phyloP scores from a whole-genome alignment of 2,113 vertebrate species.

The Cervus canadensis region DNA sequence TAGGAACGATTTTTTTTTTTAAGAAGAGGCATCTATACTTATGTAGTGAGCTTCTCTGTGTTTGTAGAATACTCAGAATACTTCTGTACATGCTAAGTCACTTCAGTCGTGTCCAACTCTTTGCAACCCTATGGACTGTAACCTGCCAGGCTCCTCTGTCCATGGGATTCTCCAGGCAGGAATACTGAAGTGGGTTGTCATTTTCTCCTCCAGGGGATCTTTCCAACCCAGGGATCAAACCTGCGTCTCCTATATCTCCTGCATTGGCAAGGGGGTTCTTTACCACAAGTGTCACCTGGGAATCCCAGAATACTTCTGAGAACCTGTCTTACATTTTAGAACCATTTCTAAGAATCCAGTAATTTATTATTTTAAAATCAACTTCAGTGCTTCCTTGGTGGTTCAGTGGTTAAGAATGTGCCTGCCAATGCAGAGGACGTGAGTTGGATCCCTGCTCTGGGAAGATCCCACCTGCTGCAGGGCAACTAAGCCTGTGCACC shows the following conservation, averaged over 20 bases:
- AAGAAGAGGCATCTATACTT: not conserved
- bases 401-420: not conserved
- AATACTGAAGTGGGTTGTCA: not conserved
- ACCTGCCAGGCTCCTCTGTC: not conserved
- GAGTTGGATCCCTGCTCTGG: not conserved
- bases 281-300: not conserved
- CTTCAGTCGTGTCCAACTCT: not conserved
- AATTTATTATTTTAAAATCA: slow-evolving; percentile 39
- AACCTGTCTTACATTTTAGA: slow-evolving; percentile 6
- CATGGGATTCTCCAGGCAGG: not conserved
- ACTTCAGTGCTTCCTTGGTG: not conserved
- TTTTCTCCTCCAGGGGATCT: not conserved
- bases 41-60: not conserved
- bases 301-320: not conserved
- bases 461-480: not conserved
- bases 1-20: not conserved
- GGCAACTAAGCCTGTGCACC: not conserved
- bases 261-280: not conserved
- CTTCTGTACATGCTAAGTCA: not conserved
- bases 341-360: not conserved
- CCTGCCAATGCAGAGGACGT: not conserved
- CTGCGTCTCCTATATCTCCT: not conserved
- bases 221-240: not conserved
- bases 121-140: not conserved
- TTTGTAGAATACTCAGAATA: not conserved